A percentile compares a stretch with the other conserved stretches of the same genome.
phyloP scores from a whole-genome alignment of 2,113 vertebrate species.

The Cranoglanis bouderius region DNA sequence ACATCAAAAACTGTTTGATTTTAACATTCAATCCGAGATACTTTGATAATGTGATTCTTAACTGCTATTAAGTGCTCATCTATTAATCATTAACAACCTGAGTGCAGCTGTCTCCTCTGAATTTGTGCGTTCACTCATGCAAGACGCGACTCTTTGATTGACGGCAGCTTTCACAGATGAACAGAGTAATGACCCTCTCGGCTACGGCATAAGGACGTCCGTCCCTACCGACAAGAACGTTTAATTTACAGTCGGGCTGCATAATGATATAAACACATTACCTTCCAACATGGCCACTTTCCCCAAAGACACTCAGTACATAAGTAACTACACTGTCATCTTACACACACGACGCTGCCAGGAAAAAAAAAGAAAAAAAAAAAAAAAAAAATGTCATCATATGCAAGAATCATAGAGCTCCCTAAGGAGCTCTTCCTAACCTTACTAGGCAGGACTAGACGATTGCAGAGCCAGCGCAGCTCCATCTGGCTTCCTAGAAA shows the following conservation, averaged over 20 bases:
- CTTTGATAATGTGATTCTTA: not conserved
- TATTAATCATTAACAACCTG: not conserved
- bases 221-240: constrained; percentile 11
- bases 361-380: not conserved
- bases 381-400: not conserved
- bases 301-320: constrained; percentile 37
- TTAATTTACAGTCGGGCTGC: constrained; percentile 44
- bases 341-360: not conserved
- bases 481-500: constrained; percentile 36
- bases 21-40: not conserved
- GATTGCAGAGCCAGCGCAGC: constrained; percentile 19
- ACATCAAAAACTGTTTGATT: not conserved
- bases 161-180: constrained; percentile 26
- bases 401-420: not conserved
- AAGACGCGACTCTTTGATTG: constrained; percentile 30
- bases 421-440: constrained; percentile 25
- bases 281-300: constrained; percentile 32
- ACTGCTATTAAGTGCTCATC: not conserved
- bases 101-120: not conserved
- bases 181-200: constrained; percentile 19
- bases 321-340: constrained; percentile 21
- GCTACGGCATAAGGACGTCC: constrained; percentile 24
- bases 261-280: constrained; percentile 48
- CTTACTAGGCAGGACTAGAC: constrained; percentile 29
- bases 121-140: not conserved